phyloP scores from a whole-genome alignment of 2,888 invertebrate species.

The Rhagonycha fulva region DNA sequence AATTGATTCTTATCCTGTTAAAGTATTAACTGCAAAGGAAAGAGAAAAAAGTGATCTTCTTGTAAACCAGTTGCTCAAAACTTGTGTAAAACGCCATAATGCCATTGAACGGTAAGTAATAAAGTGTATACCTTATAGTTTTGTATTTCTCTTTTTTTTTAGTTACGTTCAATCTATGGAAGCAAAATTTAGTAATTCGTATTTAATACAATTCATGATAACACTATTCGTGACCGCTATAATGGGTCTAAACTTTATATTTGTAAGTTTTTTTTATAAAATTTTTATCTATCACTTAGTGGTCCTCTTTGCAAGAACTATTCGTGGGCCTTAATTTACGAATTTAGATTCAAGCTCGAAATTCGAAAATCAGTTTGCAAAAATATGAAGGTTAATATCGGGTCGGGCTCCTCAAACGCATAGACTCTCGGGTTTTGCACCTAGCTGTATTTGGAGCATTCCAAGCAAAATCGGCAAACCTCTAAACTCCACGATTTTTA shows the following conservation, averaged over 20 bases:
- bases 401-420: too few relatives aligned
- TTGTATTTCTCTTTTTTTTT: neutral
- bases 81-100: neutral
- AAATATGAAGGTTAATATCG: too few relatives aligned
- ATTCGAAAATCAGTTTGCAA: too few relatives aligned
- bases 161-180: neutral
- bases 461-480: too few relatives aligned
- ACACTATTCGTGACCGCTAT: neutral
- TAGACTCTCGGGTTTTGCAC: too few relatives aligned
- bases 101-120: neutral
- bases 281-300: too few relatives aligned
- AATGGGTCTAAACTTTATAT: neutral
- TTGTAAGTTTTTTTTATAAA: neutral
- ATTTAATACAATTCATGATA: neutral
- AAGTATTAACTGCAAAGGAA: neutral
- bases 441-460: too few relatives aligned
- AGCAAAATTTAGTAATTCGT: neutral
- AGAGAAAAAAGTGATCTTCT: neutral
- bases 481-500: too few relatives aligned
- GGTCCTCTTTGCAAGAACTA: too few relatives aligned
- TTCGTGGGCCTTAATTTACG: too few relatives aligned
- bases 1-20: neutral
- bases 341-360: too few relatives aligned
- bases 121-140: too few relatives aligned
- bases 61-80: neutral